These are phyloP conservation scores for Sarcophaga carnaria DNA, from an alignment of 2,888 invertebrate species.

Conservation along the genomic window DNA sequence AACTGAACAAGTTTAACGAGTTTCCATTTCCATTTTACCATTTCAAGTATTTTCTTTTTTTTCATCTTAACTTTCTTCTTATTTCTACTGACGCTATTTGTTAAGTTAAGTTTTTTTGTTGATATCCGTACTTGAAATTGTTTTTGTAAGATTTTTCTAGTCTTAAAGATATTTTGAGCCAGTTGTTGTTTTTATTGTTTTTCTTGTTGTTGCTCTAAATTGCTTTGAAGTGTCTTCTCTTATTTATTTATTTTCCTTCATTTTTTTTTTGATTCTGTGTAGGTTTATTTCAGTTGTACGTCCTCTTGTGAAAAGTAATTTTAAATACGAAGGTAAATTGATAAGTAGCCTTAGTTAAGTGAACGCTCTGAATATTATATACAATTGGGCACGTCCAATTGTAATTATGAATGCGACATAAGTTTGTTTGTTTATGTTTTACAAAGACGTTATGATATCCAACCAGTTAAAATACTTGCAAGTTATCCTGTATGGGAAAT, in stretches of 20 bases:
- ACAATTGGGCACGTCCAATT: no score
- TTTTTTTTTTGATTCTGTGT: constrained; percentile 17
- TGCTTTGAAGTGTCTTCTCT: constrained; percentile 32
- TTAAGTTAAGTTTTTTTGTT: constrained; percentile 24
- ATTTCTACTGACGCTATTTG: constrained; percentile 42
- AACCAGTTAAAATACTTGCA: no score
- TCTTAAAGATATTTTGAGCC: not conserved
- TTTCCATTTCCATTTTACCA: not conserved
- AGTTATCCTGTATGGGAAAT: no score
- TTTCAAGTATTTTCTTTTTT: not conserved
- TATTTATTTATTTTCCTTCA: constrained; percentile 1
- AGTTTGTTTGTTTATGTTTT: no score
- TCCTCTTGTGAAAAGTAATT: constrained; percentile 49
- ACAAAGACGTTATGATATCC: no score
- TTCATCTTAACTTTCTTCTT: not conserved
- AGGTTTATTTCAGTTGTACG: constrained; percentile 35
- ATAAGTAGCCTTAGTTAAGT: not conserved
- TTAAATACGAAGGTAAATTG: constrained; percentile 1
- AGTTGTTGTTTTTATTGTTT: constrained; percentile 39
- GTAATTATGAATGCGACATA: no score
- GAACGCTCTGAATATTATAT: no score
- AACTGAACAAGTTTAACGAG: constrained; percentile 52
- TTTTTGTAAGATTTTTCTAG: not conserved
- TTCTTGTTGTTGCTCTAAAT: constrained; percentile 47
- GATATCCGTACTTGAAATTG: constrained; percentile 1